Conservation (phyloP, 2,888 invertebrate species). For the Apomyelois bistriatella region DNA sequence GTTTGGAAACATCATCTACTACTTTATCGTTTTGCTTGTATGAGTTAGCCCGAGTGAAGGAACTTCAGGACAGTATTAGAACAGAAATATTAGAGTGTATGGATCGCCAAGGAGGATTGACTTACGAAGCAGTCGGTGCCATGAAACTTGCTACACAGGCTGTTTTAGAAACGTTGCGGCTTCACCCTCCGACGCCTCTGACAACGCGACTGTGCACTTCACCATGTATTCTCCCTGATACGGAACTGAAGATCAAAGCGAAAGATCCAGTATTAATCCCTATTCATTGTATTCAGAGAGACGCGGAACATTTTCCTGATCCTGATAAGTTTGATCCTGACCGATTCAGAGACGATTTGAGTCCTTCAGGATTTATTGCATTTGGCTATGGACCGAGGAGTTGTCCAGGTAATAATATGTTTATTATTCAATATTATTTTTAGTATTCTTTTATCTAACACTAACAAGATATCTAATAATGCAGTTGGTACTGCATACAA, state of each 20-base stretch:
- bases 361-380: constrained; percentile 60
- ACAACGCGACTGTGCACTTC: constrained; percentile 65
- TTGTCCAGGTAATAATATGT: constrained; percentile 56
- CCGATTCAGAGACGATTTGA: constrained; percentile 53
- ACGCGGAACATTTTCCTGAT: constrained; percentile 56
- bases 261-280: constrained; percentile 64
- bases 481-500: not conserved
- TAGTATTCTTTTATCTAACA: not conserved
- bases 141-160: constrained; percentile 58
- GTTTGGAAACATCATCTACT: constrained; percentile 66
- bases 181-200: constrained; percentile 68
- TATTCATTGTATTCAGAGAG: constrained; percentile 62
- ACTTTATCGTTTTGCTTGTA: constrained; percentile 70
- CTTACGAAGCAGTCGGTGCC: constrained; percentile 59
- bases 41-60: constrained; percentile 60
- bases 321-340: constrained; percentile 68
- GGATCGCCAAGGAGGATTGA: constrained; percentile 47
- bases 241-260: constrained; percentile 49
- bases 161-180: constrained; percentile 56
- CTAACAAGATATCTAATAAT: no score
- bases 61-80: constrained; percentile 56
- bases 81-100: constrained; percentile 56
- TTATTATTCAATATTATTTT: constrained; percentile 1
- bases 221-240: constrained; percentile 52
- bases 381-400: constrained; percentile 70